Evolutionary conservation across 2,113 vertebrate species (phyloP).

Genomic region (Pseudonaja textilis): DNA sequence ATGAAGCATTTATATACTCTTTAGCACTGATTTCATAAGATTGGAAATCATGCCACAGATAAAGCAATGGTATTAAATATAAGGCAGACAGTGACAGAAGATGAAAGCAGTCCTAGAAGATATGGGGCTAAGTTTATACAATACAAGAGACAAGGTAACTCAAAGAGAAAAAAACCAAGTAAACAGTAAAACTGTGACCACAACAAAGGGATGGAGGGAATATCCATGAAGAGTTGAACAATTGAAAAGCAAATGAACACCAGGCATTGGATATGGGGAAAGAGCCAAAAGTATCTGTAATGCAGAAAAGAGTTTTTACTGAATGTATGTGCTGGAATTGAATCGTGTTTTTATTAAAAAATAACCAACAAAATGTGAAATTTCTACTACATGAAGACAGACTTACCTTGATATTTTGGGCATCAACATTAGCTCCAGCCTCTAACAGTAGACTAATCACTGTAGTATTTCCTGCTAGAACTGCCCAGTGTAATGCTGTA

Average conservation of each 20-base stretch:
- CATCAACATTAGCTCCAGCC: slow-evolving; percentile 92
- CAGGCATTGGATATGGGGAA: background rate
- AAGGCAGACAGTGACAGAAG: background rate
- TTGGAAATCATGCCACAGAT: background rate
- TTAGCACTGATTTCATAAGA: background rate
- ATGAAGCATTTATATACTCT: background rate
- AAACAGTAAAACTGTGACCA: background rate
- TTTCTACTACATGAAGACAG: background rate
- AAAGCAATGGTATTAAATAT: background rate
- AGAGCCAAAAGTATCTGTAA: background rate
- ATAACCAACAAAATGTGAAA: background rate
- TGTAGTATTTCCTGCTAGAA: slow-evolving; percentile 98
- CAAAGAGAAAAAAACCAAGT: background rate
- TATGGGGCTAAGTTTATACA: background rate
- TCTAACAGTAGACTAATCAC: slow-evolving; percentile 97
- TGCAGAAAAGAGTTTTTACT: background rate
- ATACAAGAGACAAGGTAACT: background rate
- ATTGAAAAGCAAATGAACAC: background rate
- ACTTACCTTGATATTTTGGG: slow-evolving; percentile 96
- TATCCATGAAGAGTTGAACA: background rate
- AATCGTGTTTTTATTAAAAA: background rate
- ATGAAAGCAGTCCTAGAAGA: background rate
- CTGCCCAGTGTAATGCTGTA: slow-evolving; percentile 97
- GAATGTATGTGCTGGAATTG: background rate
- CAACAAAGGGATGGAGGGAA: background rate